Evolutionary conservation across 2,888 invertebrate genomes (phyloP), one percentile per base, ranked within the genome.

Genomic region (Cephonodes hylas): DNA sequence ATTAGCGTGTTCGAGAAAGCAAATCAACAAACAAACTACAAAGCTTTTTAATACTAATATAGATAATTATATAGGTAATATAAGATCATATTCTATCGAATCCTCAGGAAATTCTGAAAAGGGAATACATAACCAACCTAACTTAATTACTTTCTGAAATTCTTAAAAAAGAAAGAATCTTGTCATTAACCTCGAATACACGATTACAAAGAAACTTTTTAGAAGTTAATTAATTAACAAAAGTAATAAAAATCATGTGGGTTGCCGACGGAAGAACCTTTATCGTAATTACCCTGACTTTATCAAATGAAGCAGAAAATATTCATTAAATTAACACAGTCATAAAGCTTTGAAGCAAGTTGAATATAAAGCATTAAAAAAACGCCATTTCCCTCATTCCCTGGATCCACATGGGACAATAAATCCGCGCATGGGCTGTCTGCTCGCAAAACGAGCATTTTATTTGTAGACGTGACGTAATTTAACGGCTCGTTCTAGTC

Each of bases 401-500:
- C 60, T 56, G 70, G 71, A 71, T 73, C 73, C 64, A 66, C 65
- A 75, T 65, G 72, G 58, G 64, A 63, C 68, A 65, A 64, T 69
- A 69, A 72, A 72, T 72, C 68, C 60, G 48, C 57, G 65, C 65
- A 46, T 61, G 63, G 68, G 63, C 64, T 65, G 62, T 66, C 64
- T 68, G 65, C 67, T 68, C 66, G 63, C 60, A 66, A 66, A 69
- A 71, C 67, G 66, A 64, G 66, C 63, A 67, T 69, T 70, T 73
- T 73, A 70, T 73, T 73, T 70, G 71, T 68, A 69, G 67, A 68
- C 67, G 65, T 66, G 61, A 70, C 70, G 71, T 69, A 70, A 73
- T 71, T 73, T 70, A 68, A 71, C 67, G 66, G 42, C 58, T 46
- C 63, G 65, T 68, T 63, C 64, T 65, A 63, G 67, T 66, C 66